Percentiles rank a stretch among this genome's conserved stretches.
phyloP scores from a whole-genome alignment of 2,113 vertebrate species.

The Drymodes brunneopygia region DNA sequence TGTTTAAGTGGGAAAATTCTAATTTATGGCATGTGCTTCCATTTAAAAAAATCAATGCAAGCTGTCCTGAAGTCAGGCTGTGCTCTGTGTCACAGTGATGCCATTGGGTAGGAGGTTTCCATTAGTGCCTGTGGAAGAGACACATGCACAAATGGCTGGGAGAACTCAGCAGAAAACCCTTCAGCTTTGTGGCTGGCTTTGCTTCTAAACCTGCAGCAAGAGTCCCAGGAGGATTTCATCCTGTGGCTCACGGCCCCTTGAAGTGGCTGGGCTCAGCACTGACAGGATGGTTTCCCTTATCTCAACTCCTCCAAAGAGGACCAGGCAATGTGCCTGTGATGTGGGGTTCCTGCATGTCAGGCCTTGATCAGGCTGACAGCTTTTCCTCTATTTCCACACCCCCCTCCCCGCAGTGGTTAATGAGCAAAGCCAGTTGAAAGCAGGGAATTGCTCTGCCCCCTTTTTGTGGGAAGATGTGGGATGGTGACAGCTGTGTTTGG shows the following conservation, averaged over 20 bases:
- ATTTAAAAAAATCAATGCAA: background rate
- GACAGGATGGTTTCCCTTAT: background rate
- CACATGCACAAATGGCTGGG: accelerated
- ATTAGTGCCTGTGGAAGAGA: background rate
- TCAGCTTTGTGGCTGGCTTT: background rate
- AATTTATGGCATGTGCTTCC: background rate
- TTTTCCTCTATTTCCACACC: background rate
- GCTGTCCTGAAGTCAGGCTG: background rate
- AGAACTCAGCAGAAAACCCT: background rate
- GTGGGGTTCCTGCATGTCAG: background rate
- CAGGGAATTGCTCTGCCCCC: background rate
- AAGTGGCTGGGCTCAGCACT: constrained; percentile 5
- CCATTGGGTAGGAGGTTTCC: background rate
- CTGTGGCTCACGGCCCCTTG: background rate
- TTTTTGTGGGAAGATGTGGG: background rate
- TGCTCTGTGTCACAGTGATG: background rate
- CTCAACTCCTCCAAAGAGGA: background rate
- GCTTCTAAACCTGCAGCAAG: background rate
- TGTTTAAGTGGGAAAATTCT: background rate
- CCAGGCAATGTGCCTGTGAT: background rate
- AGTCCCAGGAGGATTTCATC: background rate
- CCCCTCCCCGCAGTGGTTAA: background rate
- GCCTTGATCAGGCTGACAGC: constrained; percentile 1
- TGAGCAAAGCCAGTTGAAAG: background rate
- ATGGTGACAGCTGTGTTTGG: background rate